Conservation (phyloP, 2,113 vertebrate species). For the Tupaia tana region DNA sequence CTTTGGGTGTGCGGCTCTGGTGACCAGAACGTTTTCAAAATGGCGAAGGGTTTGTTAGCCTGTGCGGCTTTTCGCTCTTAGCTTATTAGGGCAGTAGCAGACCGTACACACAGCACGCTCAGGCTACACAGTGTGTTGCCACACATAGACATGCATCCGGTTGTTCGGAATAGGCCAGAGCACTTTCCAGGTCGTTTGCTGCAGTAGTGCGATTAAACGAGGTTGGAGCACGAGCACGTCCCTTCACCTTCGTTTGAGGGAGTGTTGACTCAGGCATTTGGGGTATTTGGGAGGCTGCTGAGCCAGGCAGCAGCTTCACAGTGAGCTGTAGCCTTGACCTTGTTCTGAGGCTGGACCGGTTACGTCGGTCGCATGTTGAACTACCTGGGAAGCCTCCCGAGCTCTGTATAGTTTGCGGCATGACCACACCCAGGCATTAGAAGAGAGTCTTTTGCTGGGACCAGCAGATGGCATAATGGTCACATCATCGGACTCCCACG, state of each 20-base stretch:
- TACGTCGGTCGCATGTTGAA: constrained; percentile 42
- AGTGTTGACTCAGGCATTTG: constrained; percentile 40
- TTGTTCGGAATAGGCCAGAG: neutral
- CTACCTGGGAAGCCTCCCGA: neutral
- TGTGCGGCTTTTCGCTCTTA: constrained; percentile 33
- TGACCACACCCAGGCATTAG: neutral
- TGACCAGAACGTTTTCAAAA: constrained; percentile 40
- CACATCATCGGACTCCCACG: no score
- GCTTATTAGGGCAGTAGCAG: constrained; percentile 2
- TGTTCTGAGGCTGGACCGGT: constrained; percentile 4
- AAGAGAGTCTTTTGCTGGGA: neutral
- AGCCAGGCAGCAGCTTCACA: neutral
- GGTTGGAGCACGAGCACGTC: neutral
- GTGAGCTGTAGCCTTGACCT: neutral
- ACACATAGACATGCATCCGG: neutral
- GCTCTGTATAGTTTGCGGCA: neutral
- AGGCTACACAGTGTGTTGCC: constrained; percentile 26
- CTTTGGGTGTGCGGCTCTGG: neutral
- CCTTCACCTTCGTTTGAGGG: neutral
- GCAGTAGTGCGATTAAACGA: neutral
- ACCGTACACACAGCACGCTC: neutral
- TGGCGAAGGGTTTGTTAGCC: neutral
- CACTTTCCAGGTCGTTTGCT: neutral
- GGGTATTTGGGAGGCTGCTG: neutral
- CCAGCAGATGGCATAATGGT: no score